Conservation (phyloP, 2,888 invertebrate species). For the Acanthoscelides obtectus region DNA sequence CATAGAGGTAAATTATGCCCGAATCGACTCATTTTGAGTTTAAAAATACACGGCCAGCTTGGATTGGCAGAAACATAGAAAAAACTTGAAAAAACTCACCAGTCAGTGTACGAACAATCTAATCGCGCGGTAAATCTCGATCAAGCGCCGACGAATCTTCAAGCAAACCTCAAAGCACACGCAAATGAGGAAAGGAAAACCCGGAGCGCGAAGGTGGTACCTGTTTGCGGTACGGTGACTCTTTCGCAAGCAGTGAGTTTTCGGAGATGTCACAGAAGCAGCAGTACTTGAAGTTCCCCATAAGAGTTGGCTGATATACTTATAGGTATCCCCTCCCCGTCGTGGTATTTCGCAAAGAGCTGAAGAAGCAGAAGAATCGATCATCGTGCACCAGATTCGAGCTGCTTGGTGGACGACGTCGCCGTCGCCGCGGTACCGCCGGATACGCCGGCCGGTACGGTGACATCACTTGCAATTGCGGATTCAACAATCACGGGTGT, state of each 20-base stretch:
- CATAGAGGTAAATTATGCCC: too few relatives aligned
- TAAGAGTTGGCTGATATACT: constrained; percentile 40
- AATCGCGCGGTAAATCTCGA: background rate
- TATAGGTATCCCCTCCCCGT: constrained; percentile 38
- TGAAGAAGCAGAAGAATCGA: constrained; percentile 16
- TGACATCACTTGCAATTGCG: too few relatives aligned
- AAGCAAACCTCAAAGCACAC: background rate
- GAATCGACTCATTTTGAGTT: too few relatives aligned
- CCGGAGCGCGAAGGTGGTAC: background rate
- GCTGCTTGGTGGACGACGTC: background rate
- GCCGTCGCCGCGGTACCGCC: background rate
- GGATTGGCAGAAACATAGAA: too few relatives aligned
- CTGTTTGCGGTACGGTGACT: background rate
- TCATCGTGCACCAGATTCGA: constrained; percentile 8
- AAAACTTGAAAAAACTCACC: background rate
- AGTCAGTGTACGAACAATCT: background rate
- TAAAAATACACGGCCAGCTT: too few relatives aligned
- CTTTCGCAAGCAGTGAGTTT: constrained; percentile 20
- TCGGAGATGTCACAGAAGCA: constrained; percentile 31
- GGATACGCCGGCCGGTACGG: background rate
- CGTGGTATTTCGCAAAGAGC: constrained; percentile 23
- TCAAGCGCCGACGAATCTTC: background rate
- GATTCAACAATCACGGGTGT: too few relatives aligned
- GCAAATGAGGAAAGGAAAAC: background rate
- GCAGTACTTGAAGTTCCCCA: constrained; percentile 31